Evolutionary conservation across 2,888 invertebrate species (phyloP), one percentile per base, ranked within the genome.

Genomic region (Idaea straminata): DNA sequence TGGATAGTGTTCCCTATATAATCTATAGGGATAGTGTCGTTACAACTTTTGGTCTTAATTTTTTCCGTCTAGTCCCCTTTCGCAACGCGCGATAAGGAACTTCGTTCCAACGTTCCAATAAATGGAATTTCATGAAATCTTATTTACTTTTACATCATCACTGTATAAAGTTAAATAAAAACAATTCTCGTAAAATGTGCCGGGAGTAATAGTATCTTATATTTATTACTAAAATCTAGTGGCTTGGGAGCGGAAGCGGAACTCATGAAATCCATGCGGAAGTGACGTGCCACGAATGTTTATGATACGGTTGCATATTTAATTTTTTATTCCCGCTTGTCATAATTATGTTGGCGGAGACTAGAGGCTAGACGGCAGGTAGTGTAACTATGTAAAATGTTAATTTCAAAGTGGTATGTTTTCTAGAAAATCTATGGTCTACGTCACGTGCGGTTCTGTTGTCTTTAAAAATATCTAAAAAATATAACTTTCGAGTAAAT

Each of bases 241-340:
- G 61, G 61, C 71, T 66, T 66, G 65, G 66, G 66, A 69, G 16
- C 34, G 34, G 59, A 34, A 59, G 65, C 65, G 72, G 71, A 75
- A 74, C 71, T 77, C 77, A 71, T 77, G 75, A 79, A 79, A 78
- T 76, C 78, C 77, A 73, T 72, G 72, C 74, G 70, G 71, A 72
- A 66, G 67, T 64, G 71, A 74, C 80, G 78, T 79, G 79, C 69
- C 64, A 64, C 38, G 76, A 72, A 74, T 77, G 69, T 76, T 78
- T 77, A 79, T 74, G 72, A 68, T 65, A 59, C 69, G 74, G 69
- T 68, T 78, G 75, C 74, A 79, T 78, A 77, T 79, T 78, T 77
- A 77, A 78, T 77, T 77, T 77, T 77, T 78, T 77, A 77, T 75
- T 74, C 72, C 65, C 66, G 67, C 69, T 73, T 71, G 72, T 74